Evolutionary conservation across 2,888 invertebrate species (phyloP).

Genomic region (Lysandra coridon): DNA sequence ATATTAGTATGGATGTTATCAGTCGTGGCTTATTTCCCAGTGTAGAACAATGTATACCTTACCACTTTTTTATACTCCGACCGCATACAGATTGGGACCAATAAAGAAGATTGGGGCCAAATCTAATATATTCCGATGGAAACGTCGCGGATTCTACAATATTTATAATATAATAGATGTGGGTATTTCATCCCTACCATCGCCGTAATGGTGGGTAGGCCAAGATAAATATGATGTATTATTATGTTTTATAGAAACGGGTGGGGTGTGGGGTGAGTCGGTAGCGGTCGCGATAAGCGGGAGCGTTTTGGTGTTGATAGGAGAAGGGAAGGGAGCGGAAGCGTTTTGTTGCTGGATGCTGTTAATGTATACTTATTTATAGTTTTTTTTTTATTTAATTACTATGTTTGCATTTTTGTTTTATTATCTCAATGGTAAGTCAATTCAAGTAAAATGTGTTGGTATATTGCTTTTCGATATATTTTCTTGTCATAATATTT

Average conservation of each 20-base stretch:
- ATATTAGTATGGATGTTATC: too few relatives aligned
- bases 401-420: too few relatives aligned
- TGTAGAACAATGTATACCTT: too few relatives aligned
- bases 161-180: conserved; percentile 20
- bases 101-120: background rate
- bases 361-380: too few relatives aligned
- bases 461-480: too few relatives aligned
- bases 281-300: background rate
- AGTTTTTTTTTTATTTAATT: too few relatives aligned
- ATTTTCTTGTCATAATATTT: too few relatives aligned
- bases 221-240: conserved; percentile 59
- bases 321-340: too few relatives aligned
- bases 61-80: background rate
- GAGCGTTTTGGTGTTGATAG: background rate
- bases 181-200: conserved; percentile 36
- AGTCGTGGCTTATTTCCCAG: too few relatives aligned
- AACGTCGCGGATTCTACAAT: conserved; percentile 15
- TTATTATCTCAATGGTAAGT: too few relatives aligned
- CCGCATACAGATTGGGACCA: background rate
- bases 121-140: conserved; percentile 7
- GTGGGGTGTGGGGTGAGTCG: conserved; percentile 38
- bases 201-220: conserved; percentile 46
- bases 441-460: too few relatives aligned
- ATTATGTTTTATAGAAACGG: conserved; percentile 54
- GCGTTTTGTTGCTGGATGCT: too few relatives aligned